Evolutionary conservation across 2,888 invertebrate species (phyloP).

Genomic region (Mechanitis messenoides): DNA sequence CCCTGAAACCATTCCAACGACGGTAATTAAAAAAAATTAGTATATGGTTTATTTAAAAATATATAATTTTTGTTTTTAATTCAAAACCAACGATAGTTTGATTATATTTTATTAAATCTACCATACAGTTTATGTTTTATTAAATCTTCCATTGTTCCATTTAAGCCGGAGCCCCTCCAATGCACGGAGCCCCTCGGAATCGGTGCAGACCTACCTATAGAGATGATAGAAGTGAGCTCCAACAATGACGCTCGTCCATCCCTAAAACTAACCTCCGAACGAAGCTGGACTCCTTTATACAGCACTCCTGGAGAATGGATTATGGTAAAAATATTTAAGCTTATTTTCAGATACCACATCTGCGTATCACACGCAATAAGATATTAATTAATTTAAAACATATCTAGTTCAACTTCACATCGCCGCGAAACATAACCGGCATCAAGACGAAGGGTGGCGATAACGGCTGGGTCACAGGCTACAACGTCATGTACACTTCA

Average conservation of each 20-base stretch:
- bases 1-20: conserved; percentile 11
- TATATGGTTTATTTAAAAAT: too few relatives aligned
- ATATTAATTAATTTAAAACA: not conserved
- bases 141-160: not conserved
- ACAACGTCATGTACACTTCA: conserved; percentile 83
- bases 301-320: conserved; percentile 83
- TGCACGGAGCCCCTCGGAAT: conserved; percentile 87
- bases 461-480: conserved; percentile 85
- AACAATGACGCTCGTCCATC: conserved; percentile 56
- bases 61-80: not conserved
- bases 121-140: not conserved
- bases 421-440: conserved; percentile 86
- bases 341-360: not conserved
- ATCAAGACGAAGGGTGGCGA: conserved; percentile 83
- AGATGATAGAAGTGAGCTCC: conserved; percentile 83
- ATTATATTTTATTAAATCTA: too few relatives aligned
- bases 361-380: not conserved
- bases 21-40: conserved; percentile 14
- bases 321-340: conserved; percentile 60
- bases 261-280: conserved; percentile 63
- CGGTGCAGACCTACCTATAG: conserved; percentile 77
- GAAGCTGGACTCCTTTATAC: conserved; percentile 81
- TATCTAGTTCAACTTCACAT: conserved; percentile 83
- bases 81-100: too few relatives aligned
- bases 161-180: conserved; percentile 40